Percentiles rank a stretch among this genome's conserved stretches.
phyloP scores from a whole-genome alignment of 2,888 invertebrate species.

The Noctua fimbriata region DNA sequence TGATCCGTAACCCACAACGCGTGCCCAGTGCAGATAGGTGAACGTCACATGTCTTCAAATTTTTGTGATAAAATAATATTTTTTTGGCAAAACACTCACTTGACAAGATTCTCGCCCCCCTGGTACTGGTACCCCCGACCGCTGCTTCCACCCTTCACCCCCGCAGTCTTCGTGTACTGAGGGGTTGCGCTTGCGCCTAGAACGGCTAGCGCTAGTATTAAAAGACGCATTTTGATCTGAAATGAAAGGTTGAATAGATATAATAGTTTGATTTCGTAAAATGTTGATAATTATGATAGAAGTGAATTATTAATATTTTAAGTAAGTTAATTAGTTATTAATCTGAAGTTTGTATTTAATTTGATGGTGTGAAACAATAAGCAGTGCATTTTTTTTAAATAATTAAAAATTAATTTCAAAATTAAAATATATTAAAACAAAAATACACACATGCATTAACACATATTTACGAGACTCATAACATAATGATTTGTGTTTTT shows the following conservation, averaged over 20 bases:
- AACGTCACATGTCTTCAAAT: background rate
- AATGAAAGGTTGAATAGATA: constrained; percentile 12
- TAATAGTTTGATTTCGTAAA: background rate
- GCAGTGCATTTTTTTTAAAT: background rate
- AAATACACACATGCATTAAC: background rate
- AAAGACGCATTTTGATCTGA: constrained; percentile 66
- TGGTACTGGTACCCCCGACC: constrained; percentile 66
- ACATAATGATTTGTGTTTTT: background rate
- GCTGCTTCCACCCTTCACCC: constrained; percentile 78
- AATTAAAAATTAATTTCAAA: no score
- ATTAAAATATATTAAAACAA: background rate
- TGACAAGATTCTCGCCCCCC: constrained; percentile 71
- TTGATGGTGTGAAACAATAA: background rate
- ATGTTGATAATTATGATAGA: background rate
- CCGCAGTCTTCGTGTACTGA: constrained; percentile 74
- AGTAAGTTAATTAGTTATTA: background rate
- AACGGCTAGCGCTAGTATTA: constrained; percentile 67
- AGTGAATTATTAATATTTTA: background rate
- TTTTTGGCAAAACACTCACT: constrained; percentile 63
- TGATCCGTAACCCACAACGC: background rate
- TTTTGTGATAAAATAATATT: background rate
- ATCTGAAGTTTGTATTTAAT: background rate
- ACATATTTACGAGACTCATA: background rate
- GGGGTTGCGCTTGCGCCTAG: constrained; percentile 67
- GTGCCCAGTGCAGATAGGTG: background rate